These are phyloP conservation scores for Styela plicata DNA, from an alignment of 23 tunicate genomes.

Conservation along the genomic window DNA sequence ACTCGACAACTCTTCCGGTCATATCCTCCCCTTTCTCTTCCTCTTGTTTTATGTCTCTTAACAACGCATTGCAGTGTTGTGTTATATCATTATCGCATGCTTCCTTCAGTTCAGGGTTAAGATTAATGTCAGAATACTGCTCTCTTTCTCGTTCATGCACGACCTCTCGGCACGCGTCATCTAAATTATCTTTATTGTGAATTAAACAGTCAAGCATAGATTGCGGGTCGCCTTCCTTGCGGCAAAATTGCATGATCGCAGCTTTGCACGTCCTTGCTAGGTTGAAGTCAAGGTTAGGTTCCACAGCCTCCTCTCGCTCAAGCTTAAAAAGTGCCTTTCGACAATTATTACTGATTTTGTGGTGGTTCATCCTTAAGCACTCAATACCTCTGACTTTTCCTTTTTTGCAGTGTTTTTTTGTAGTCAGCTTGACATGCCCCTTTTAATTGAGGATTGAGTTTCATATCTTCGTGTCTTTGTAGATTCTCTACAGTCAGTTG, in stretches of 20 bases:
- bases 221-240: constrained; percentile 25
- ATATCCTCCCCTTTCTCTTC: constrained; percentile 53
- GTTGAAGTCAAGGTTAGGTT: constrained; percentile 64
- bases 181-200: constrained; percentile 26
- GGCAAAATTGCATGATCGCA: constrained; percentile 54
- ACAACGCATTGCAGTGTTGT: constrained; percentile 34
- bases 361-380: constrained; percentile 55
- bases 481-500: constrained; percentile 76
- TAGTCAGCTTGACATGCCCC: constrained; percentile 50
- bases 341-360: constrained; percentile 32
- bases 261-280: constrained; percentile 77
- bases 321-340: constrained; percentile 37
- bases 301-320: constrained; percentile 57
- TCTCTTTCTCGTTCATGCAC: constrained; percentile 72
- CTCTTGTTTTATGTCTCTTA: constrained; percentile 11
- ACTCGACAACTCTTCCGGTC: constrained; percentile 54
- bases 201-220: constrained; percentile 48
- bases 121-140: constrained; percentile 51
- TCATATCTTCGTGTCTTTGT: constrained; percentile 80
- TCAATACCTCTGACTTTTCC: constrained; percentile 54
- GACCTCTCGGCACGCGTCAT: constrained; percentile 45
- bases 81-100: constrained; percentile 61
- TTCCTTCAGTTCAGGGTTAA: constrained; percentile 54
- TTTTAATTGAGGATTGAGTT: constrained; percentile 61
- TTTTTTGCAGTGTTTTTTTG: constrained; percentile 38